Conservation (phyloP, 2,888 invertebrate species). For the Papilio gigon region DNA sequence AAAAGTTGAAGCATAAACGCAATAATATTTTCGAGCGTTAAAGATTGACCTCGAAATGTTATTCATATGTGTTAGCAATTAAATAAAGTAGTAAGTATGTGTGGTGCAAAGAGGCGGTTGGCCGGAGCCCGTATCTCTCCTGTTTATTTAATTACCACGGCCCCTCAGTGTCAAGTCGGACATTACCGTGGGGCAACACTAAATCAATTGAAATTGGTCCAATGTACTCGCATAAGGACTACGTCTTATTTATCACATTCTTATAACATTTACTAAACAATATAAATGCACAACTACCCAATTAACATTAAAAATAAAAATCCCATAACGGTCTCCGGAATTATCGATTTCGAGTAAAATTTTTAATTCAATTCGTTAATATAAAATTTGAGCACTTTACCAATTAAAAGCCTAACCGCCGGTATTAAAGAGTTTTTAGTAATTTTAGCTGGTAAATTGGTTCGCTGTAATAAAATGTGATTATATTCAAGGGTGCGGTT, state of each 20-base stretch:
- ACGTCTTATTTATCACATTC: conserved; percentile 15
- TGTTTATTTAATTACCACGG: conserved; percentile 60
- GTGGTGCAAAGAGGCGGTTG: conserved; percentile 47
- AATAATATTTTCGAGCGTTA: conserved; percentile 12
- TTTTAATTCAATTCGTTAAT: conserved; percentile 29
- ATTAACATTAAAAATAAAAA: conserved; percentile 21
- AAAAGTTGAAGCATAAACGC: not conserved
- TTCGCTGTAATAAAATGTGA: conserved; percentile 41
- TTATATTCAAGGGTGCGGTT: conserved; percentile 40
- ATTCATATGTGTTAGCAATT: conserved; percentile 37
- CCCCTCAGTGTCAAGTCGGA: conserved; percentile 50
- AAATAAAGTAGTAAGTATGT: conserved; percentile 41
- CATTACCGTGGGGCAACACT: conserved; percentile 43
- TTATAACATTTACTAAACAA: not conserved
- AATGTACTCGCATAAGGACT: conserved; percentile 27
- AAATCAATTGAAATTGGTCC: conserved; percentile 43
- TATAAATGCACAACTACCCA: not conserved
- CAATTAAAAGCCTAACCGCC: conserved; percentile 34
- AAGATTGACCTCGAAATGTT: conserved; percentile 27
- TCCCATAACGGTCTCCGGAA: not conserved
- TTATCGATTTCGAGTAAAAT: conserved; percentile 15
- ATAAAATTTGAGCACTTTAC: conserved; percentile 34
- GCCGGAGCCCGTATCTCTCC: conserved; percentile 53
- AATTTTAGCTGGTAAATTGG: conserved; percentile 41
- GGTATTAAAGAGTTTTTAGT: conserved; percentile 19